Evolutionary conservation across 2,888 invertebrate species (phyloP), one percentile per base, ranked within the genome.

Genomic region (Chloroclysta siterata): DNA sequence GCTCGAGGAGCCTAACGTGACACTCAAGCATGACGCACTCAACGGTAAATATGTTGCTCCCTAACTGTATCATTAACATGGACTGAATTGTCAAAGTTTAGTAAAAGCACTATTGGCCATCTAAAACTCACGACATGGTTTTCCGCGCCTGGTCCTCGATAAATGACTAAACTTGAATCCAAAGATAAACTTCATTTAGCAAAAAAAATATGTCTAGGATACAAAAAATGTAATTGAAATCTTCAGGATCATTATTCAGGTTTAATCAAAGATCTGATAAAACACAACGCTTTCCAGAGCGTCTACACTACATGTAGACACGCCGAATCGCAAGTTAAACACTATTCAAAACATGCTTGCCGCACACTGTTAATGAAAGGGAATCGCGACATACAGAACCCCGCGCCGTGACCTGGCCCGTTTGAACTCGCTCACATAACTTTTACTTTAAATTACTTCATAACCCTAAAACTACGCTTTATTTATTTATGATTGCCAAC

Each of bases 261-360:
- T 39, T 39, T 39, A 11, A 2, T 39, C 11, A 3, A 48, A 48
- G 33, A 10, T 46, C 41, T 61, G 73, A 74, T 73, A 75, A 80
- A 83, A 80, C 78, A 81, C 83, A 81, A 78, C 70, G 74, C 68
- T 63, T 55, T 41, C 29, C 33, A 5, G 48, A 41, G 39, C 28
- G 59, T 22, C 36, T 55, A 47, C 28, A 51, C 60, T 60, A 63
- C 70, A 17, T 4, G 71, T 61, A 28, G 13, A 7, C 14, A 36
- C 71, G 60, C 72, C 76, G 74, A 74, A 66, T 78, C 55, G 79
- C 80, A 77, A 81, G 87, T 89, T 88, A 90, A 84, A 85, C 82
- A 89, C 85, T 83, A 78, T 80, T 79, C 82, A 88, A 87, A 85
- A 81, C 90, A 91, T 90, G 90, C 90, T 87, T 79, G 85, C 84